phyloP scores from a whole-genome alignment of 64 coral and sea anemone genomes.

The Porites australiensis region DNA sequence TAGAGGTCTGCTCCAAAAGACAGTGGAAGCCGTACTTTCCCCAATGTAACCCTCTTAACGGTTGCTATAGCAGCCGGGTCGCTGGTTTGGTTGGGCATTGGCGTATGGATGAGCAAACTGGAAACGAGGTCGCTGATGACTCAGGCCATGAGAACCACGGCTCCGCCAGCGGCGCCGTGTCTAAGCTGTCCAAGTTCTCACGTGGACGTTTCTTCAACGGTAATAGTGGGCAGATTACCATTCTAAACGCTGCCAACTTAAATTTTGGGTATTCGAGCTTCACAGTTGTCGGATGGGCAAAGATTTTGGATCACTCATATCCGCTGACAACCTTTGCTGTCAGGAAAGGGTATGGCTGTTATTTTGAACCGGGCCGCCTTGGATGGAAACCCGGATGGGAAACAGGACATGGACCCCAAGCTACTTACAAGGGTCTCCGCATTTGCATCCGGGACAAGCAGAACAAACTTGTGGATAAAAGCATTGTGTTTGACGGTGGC shows the following conservation, averaged over 20 bases:
- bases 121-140: constrained; percentile 66
- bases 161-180: constrained; percentile 19
- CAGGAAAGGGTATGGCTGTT: constrained; percentile 71
- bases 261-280: constrained; percentile 76
- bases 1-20: not conserved
- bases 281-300: constrained; percentile 64
- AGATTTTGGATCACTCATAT: constrained; percentile 70
- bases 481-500: constrained; percentile 30
- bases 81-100: constrained; percentile 63
- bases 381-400: constrained; percentile 70
- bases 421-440: constrained; percentile 5
- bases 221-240: not conserved
- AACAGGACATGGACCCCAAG: constrained; percentile 51
- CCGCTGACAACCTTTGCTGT: constrained; percentile 80
- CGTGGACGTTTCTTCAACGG: constrained; percentile 67
- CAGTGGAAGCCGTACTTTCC: constrained; percentile 15
- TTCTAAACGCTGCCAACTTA: constrained; percentile 31
- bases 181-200: constrained; percentile 59
- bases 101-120: constrained; percentile 80
- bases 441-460: constrained; percentile 81
- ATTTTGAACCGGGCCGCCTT: constrained; percentile 39
- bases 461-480: constrained; percentile 4
- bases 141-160: constrained; percentile 81
- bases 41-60: not conserved
- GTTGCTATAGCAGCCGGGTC: constrained; percentile 21